Percentiles rank a stretch among this genome's conserved stretches.
phyloP scores from a whole-genome alignment of 2,113 vertebrate genomes.

The Poicephalus gulielmi region DNA sequence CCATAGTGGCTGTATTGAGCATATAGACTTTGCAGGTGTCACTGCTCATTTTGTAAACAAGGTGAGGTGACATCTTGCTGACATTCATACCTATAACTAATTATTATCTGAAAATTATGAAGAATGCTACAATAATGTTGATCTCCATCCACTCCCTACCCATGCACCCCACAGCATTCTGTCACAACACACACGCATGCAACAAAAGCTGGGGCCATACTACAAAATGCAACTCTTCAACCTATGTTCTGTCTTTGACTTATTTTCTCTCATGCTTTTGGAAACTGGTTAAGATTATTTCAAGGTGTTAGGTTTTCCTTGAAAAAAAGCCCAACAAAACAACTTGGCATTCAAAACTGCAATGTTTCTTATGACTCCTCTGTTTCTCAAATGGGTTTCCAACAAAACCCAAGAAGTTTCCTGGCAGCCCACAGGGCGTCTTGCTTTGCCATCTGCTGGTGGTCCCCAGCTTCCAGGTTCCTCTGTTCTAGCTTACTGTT shows the following conservation, averaged over 20 bases:
- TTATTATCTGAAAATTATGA: background rate
- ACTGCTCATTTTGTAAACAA: background rate
- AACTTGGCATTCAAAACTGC: background rate
- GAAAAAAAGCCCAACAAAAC: no score
- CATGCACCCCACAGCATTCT: background rate
- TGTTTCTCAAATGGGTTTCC: background rate
- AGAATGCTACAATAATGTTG: background rate
- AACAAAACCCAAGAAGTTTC: background rate
- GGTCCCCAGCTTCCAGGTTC: background rate
- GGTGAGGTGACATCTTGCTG: background rate
- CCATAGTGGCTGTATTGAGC: background rate
- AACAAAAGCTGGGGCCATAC: background rate
- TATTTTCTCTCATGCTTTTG: background rate
- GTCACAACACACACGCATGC: background rate
- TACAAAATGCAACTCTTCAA: background rate
- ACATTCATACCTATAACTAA: background rate
- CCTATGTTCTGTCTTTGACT: background rate
- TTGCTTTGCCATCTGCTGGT: background rate
- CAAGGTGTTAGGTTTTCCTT: background rate
- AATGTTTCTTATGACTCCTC: background rate
- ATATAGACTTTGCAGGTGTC: background rate
- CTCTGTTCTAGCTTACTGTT: background rate
- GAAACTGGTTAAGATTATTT: background rate
- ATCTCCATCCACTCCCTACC: background rate
- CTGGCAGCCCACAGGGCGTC: background rate